phyloP scores from a whole-genome alignment of 2,888 invertebrate genomes.

The Tetrapedia diversipes region DNA sequence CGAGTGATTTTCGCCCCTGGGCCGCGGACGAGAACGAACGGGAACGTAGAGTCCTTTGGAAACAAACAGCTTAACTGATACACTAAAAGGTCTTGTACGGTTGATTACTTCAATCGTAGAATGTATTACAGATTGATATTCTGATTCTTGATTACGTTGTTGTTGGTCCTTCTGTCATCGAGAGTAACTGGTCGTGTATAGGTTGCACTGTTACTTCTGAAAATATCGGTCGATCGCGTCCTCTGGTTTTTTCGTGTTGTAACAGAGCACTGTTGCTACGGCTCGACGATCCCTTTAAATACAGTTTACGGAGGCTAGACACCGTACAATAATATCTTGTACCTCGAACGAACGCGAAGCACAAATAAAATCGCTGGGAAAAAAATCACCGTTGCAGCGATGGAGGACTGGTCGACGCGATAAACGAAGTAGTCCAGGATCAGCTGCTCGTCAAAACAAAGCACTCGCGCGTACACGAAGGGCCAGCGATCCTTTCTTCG shows the following conservation, averaged over 20 bases:
- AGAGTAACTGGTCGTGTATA: background rate
- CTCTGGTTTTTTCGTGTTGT: constrained; percentile 33
- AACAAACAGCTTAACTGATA: constrained; percentile 14
- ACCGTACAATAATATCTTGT: background rate
- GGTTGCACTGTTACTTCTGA: constrained; percentile 25
- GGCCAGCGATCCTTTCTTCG: constrained; percentile 36
- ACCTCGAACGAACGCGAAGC: background rate
- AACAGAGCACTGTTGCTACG: constrained; percentile 35
- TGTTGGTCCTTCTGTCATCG: constrained; percentile 32
- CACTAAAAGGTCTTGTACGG: background rate
- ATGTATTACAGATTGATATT: background rate
- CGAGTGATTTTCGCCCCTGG: constrained; percentile 11
- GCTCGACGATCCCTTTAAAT: constrained; percentile 29
- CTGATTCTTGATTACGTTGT: constrained; percentile 27
- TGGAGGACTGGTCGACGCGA: constrained; percentile 48
- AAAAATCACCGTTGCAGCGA: constrained; percentile 30
- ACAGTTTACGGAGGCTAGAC: background rate
- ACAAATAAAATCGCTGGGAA: background rate
- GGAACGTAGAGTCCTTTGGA: constrained; percentile 24
- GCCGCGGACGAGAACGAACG: constrained; percentile 9
- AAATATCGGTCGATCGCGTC: constrained; percentile 47
- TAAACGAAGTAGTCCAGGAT: constrained; percentile 63
- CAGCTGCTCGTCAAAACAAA: constrained; percentile 80
- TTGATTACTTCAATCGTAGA: background rate
- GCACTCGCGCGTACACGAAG: constrained; percentile 64